Evolutionary conservation across 2,888 invertebrate genomes (phyloP).

Genomic region (Sarcophaga variegata): DNA sequence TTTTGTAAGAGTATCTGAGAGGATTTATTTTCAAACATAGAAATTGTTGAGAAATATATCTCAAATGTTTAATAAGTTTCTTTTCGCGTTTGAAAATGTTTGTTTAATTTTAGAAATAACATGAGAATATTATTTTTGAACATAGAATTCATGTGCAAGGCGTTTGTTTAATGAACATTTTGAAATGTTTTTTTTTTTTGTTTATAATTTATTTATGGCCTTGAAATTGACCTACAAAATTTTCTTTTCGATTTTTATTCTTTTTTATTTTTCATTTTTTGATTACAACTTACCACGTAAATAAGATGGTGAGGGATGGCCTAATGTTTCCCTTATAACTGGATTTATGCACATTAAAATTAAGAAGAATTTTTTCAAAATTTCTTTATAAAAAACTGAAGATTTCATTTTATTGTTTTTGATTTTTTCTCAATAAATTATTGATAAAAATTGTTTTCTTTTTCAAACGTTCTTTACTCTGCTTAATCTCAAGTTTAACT

Average conservation of each 20-base stretch:
- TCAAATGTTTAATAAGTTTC: too few species aligned
- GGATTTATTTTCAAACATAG: too few species aligned
- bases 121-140: too few species aligned
- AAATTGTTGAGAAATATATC: too few species aligned
- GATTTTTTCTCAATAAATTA: not conserved
- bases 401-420: conserved; percentile 22
- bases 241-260: not conserved
- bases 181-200: not conserved
- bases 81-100: too few species aligned
- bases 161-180: not conserved
- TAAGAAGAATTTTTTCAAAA: conserved; percentile 12
- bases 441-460: not conserved
- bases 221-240: conserved; percentile 3
- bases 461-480: conserved; percentile 10
- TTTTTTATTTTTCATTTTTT: not conserved
- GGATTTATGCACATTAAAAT: not conserved
- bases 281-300: conserved; percentile 49
- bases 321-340: not conserved
- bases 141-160: too few species aligned
- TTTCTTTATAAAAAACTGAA: not conserved
- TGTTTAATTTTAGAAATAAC: too few species aligned
- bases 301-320: conserved; percentile 33
- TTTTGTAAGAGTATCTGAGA: too few species aligned
- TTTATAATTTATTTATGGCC: not conserved
- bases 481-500: conserved; percentile 43